A percentile compares a stretch with the other conserved stretches of the same genome.
These are phyloP conservation scores for Tetraodon nigroviridis DNA, from an alignment of 2,113 vertebrate species.

Conservation along the genomic window DNA sequence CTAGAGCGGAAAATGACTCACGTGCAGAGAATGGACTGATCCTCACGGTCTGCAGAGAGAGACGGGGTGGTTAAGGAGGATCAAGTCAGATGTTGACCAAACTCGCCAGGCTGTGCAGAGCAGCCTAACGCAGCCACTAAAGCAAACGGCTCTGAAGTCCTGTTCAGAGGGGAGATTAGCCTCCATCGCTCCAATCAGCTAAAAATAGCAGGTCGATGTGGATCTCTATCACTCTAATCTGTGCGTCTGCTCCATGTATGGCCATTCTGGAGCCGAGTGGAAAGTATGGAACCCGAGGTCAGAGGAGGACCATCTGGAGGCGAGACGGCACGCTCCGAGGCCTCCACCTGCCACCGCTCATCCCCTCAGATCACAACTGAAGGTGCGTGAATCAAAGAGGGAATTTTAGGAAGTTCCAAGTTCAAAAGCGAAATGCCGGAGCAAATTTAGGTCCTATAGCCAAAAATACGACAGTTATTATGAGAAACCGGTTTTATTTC, in stretches of 20 bases:
- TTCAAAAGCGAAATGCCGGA: too few species aligned
- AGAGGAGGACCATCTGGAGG: conserved; percentile 24
- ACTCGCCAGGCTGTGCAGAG: conserved; percentile 31
- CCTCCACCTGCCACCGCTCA: conserved; percentile 8
- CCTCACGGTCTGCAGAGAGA: conserved; percentile 66
- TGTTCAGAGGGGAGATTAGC: conserved; percentile 41
- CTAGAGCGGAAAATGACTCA: conserved; percentile 48
- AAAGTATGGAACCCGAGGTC: conserved; percentile 45
- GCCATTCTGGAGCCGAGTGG: conserved; percentile 44
- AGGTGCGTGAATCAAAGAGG: not conserved
- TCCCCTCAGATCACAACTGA: not conserved
- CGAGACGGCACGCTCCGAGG: conserved; percentile 22
- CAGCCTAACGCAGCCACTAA: conserved; percentile 2
- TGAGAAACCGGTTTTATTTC: too few species aligned
- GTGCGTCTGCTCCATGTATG: conserved; percentile 60
- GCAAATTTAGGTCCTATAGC: too few species aligned
- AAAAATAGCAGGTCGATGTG: conserved; percentile 59
- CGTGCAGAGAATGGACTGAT: conserved; percentile 77
- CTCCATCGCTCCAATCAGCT: conserved; percentile 31
- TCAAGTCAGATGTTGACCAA: conserved; percentile 20
- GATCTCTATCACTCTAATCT: conserved; percentile 30
- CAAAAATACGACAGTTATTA: too few species aligned
- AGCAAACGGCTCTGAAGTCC: conserved; percentile 9
- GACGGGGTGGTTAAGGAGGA: conserved; percentile 1
- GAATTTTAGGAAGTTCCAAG: not conserved